Base-by-base conservation (phyloP, 2,113 vertebrate genomes). In the Probosciger aterrimus region DNA sequence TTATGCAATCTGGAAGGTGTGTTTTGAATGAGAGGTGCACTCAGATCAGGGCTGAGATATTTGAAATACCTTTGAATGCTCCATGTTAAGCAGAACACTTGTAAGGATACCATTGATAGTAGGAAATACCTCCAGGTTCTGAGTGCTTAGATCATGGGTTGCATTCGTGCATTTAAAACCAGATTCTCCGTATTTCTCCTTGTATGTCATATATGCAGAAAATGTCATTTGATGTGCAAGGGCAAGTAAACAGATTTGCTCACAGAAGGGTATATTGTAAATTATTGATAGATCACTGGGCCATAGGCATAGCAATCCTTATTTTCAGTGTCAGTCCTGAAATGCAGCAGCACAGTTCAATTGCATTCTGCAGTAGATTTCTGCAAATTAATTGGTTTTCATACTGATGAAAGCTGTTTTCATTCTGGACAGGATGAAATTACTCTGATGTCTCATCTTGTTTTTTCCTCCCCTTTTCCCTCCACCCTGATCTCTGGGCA, bases 391-490 rank as follows among this genome's bases (percentile, higher is more conserved):
- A 59, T 89, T 88, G 80, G 76, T 65, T 69, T 92, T 94, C 46
- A 67, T 84, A 60, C 49, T 91, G 77, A 69, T 86, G 80, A 93
- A 95, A 95, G 85, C 80, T 95, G 52, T 85, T 96, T 94, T 80
- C 89, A 89, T 62, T 94, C 91, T 75, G 64, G n/a, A 80, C 60
- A 88, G 80, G 57, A 86, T 94, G 68, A 90, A 93, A 64, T 2
- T 14, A 81, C 43, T 95, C 82, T 88, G 74, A 86, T 11, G 80
- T 90, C 82, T 96, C 86, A 97, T 96, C 95, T 88, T 95, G 92
- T 94, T 93, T 95, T 94, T 88, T 62, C 64, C 79, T 96, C 60
- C 68, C 82, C 59, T 94, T 85, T 94, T 90, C 53, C 43, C 86
- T 91, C 93, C 90, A 84, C 96, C 95, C 95, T 84, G 69, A 74